These are phyloP conservation scores for Phortica variegata DNA, from an alignment of 1,140 invertebrate genomes.

Conservation along the genomic window DNA sequence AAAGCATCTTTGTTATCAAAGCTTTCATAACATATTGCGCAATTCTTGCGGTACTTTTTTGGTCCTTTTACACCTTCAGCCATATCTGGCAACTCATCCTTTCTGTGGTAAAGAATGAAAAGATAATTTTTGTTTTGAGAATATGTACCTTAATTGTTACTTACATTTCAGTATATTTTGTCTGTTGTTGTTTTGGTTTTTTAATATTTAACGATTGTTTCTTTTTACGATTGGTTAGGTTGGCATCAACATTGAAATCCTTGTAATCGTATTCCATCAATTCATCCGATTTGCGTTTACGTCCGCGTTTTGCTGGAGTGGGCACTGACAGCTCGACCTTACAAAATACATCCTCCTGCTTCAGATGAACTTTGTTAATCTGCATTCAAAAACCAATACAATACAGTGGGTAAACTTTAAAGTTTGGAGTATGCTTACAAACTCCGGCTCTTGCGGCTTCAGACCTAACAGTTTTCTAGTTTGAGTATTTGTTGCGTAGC, in stretches of 20 bases:
- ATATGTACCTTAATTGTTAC: not conserved
- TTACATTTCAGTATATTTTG: not conserved
- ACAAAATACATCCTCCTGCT: slow-evolving; percentile 2
- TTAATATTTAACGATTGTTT: too few relatives aligned
- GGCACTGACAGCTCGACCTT: not conserved
- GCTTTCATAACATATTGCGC: slow-evolving; percentile 38
- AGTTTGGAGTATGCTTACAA: slow-evolving; percentile 13
- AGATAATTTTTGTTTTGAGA: not conserved
- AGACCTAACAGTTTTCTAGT: slow-evolving; percentile 59
- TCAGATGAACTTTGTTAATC: slow-evolving; percentile 16
- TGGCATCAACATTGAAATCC: not conserved
- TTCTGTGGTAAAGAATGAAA: slow-evolving; percentile 17
- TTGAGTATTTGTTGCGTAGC: slow-evolving; percentile 59
- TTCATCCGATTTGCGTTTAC: slow-evolving; percentile 30
- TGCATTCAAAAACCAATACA: not conserved
- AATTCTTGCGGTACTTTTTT: slow-evolving; percentile 28
- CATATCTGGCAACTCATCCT: slow-evolving; percentile 28
- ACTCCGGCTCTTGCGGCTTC: slow-evolving; percentile 26
- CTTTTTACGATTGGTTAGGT: not conserved
- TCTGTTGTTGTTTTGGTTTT: too few relatives aligned
- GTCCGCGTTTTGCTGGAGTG: slow-evolving; percentile 17
- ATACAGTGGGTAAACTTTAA: not conserved
- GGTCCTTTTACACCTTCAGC: not conserved
- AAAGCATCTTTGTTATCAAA: slow-evolving; percentile 36
- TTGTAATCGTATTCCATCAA: slow-evolving; percentile 2